Evolutionary conservation across 2,888 invertebrate species (phyloP).

Genomic region (Antheraea yamamai): DNA sequence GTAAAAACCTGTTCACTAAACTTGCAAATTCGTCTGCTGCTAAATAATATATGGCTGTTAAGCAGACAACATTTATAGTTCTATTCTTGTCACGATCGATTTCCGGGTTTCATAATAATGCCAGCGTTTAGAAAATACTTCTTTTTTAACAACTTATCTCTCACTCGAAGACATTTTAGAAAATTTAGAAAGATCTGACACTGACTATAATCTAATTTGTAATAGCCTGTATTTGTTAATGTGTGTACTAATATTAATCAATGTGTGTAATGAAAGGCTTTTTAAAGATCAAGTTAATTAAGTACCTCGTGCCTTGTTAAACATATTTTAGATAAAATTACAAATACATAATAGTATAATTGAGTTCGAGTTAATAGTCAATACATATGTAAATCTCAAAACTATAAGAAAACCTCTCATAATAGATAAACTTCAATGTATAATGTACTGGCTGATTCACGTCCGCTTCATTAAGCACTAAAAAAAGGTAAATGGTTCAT

Average conservation of each 20-base stretch:
- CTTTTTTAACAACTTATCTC: background rate
- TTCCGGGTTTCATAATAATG: conserved; percentile 3
- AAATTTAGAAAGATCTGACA: background rate
- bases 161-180: background rate
- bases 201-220: background rate
- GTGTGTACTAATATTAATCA: too few species aligned
- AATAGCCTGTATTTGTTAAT: too few species aligned
- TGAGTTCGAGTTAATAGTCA: too few species aligned
- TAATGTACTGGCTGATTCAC: too few species aligned
- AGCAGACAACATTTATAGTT: conserved; percentile 3
- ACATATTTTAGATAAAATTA: background rate
- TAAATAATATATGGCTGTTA: conserved; percentile 10
- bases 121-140: background rate
- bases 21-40: conserved; percentile 11
- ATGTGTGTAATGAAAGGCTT: background rate
- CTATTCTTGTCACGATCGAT: conserved; percentile 7
- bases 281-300: background rate
- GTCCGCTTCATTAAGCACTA: too few species aligned
- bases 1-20: conserved; percentile 11
- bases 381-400: too few species aligned
- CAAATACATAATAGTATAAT: background rate
- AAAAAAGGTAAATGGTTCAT: too few species aligned
- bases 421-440: too few species aligned
- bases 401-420: too few species aligned
- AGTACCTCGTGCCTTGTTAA: background rate